Percentiles rank a stretch among this genome's conserved stretches.
These are phyloP conservation scores for Ips nitidus DNA, from an alignment of 1,140 invertebrate genomes.

Conservation along the genomic window DNA sequence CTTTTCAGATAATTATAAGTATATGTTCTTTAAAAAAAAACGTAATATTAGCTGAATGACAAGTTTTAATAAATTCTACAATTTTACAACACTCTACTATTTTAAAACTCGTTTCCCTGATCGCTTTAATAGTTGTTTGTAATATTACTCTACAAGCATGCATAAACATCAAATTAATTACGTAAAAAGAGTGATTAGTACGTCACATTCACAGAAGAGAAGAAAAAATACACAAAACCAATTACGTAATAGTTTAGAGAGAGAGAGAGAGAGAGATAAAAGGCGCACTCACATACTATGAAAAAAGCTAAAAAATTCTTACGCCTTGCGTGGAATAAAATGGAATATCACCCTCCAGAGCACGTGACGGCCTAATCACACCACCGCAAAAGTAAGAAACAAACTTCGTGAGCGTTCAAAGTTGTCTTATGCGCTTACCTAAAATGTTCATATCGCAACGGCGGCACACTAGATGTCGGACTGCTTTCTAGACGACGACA, in stretches of 20 bases:
- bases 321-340: not conserved
- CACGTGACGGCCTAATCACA: constrained; percentile 3
- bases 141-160: not conserved
- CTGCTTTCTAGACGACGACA: constrained; percentile 42
- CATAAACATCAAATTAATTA: not conserved
- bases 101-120: too few species aligned
- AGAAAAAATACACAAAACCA: too few species aligned
- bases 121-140: too few species aligned
- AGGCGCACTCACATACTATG: too few species aligned
- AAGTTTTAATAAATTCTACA: too few species aligned
- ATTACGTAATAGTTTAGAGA: too few species aligned
- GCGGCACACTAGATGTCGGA: constrained; percentile 51
- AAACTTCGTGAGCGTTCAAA: constrained; percentile 1
- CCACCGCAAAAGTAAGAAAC: not conserved
- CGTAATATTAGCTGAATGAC: too few species aligned
- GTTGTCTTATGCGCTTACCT: constrained; percentile 47
- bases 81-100: too few species aligned
- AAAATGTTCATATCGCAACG: constrained; percentile 52
- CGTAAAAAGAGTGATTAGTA: not conserved
- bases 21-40: too few species aligned
- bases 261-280: too few species aligned
- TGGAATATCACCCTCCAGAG: not conserved
- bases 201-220: not conserved
- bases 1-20: too few species aligned
- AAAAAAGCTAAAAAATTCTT: not conserved